Base-by-base conservation (phyloP, 2,888 invertebrate genomes). In the Entomobrya multifasciata region DNA sequence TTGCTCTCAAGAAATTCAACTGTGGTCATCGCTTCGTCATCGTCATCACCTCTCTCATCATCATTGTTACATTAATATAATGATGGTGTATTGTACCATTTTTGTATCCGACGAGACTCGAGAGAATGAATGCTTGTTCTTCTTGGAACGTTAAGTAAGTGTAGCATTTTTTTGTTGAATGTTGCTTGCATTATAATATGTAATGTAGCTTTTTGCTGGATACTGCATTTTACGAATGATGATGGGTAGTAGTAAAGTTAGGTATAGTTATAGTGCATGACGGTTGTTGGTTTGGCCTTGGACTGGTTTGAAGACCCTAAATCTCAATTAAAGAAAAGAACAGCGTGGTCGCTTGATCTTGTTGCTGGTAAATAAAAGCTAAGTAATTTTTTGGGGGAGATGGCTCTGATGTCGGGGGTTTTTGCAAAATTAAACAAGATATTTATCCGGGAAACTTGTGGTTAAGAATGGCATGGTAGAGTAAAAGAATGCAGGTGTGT, bases 241-340 rank as follows among this genome's bases (percentile, higher is more conserved):
- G 30, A 8, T 17, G 1, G 3, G 22, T 36, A 62, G 27, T 27
- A 74, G 20, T 74, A 15, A 17, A n/a, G n/a, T n/a, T 74, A 41
- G 60, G 11, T 25, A 30, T 72, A 72, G 72, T 72, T 27, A 72
- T 70, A 25, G 11, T 65, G 72, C 72, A 72, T 72, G 72, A 72
- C 72, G 57, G 47, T 77, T 27, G n/a, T 77, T 70, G 70, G 65
- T 52, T 55, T 87, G 88, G 83, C 88, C 87, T 88, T 87, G 88
- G 85, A 78, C 79, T 57, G 80, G 88, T 85, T 76, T 88, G 85
- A 86, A 87, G 87, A 88, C 88, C 88, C 84, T 87, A 88, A 72
- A 88, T 86, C 85, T 85, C 87, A 88, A 88, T 87, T 88, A 88
- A 88, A 76, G 65, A 76, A 65, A 72, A 55, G 57, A 70, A 17